A percentile compares a stretch with the other conserved stretches of the same genome.
Evolutionary conservation across 2,113 vertebrate species (phyloP).

Genomic region (Saiga tatarica): DNA sequence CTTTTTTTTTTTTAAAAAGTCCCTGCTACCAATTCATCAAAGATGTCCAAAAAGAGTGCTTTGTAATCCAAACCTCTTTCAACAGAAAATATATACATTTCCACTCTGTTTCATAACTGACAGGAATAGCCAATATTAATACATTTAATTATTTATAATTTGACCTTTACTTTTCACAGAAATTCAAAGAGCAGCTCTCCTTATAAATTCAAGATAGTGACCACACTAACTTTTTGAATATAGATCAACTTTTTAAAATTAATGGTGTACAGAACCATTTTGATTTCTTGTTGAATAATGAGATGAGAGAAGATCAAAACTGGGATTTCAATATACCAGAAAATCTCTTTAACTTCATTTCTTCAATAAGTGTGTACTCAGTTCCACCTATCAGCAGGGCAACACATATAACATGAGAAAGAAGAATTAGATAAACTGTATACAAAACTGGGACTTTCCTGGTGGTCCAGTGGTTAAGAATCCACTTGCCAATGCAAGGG

Average conservation of each 20-base stretch:
- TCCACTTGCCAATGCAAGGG: neutral
- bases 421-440: neutral
- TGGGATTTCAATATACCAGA: neutral
- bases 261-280: neutral
- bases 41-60: slow-evolving; percentile 11
- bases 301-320: slow-evolving; percentile 18
- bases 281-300: slow-evolving; percentile 46
- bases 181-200: slow-evolving; percentile 18
- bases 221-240: slow-evolving; percentile 22
- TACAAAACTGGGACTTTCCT: neutral
- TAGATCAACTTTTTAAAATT: slow-evolving; percentile 43
- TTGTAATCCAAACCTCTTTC: slow-evolving; percentile 35
- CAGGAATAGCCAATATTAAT: slow-evolving; percentile 36
- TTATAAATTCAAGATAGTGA: slow-evolving; percentile 48
- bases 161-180: slow-evolving; percentile 52
- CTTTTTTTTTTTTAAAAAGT: neutral
- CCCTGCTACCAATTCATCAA: slow-evolving; percentile 14
- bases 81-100: slow-evolving; percentile 39
- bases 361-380: neutral
- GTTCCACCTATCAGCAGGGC: neutral
- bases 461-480: neutral
- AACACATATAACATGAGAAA: neutral
- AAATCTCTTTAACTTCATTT: neutral
- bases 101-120: neutral
- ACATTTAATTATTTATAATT: slow-evolving; percentile 14